Percentiles rank a stretch among this genome's conserved stretches.
These are phyloP conservation scores for Mus spicilegus DNA, from an alignment of 2,113 vertebrate genomes.

Conservation along the genomic window DNA sequence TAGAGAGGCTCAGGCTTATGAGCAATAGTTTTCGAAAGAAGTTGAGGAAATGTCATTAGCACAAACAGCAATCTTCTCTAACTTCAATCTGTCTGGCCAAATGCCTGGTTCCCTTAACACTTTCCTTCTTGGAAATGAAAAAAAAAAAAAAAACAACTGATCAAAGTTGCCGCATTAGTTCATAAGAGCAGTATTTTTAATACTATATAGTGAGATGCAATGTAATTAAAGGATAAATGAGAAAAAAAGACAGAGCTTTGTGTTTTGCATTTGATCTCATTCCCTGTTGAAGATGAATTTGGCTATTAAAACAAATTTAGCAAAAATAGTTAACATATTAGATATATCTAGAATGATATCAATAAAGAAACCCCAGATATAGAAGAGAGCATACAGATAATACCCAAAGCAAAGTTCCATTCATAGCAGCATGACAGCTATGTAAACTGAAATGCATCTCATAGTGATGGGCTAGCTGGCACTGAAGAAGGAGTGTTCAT, in stretches of 20 bases:
- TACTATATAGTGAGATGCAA: conserved; percentile 72
- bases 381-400: neutral
- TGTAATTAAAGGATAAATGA: conserved; percentile 82
- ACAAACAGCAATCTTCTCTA: conserved; percentile 68
- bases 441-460: conserved; percentile 35
- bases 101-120: conserved; percentile 55
- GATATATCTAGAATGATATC: neutral
- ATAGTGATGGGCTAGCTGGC: neutral
- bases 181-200: conserved; percentile 74
- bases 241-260: conserved; percentile 56
- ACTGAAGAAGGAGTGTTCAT: conserved; percentile 19
- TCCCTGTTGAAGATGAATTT: conserved; percentile 77
- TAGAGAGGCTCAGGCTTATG: conserved; percentile 80
- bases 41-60: conserved; percentile 77
- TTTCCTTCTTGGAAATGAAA: conserved; percentile 67
- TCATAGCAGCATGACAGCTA: neutral
- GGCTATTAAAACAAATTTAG: neutral
- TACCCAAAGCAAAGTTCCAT: neutral
- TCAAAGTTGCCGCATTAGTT: conserved; percentile 40
- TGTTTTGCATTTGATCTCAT: conserved; percentile 79
- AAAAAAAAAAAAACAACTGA: conserved; percentile 21
- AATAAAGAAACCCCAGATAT: neutral
- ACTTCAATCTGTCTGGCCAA: conserved; percentile 69
- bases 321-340: neutral
- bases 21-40: conserved; percentile 80